Percentiles rank a stretch among this genome's conserved stretches.
These are phyloP conservation scores for Boleophthalmus pectinirostris DNA, from an alignment of 2,113 vertebrate genomes.

Conservation along the genomic window DNA sequence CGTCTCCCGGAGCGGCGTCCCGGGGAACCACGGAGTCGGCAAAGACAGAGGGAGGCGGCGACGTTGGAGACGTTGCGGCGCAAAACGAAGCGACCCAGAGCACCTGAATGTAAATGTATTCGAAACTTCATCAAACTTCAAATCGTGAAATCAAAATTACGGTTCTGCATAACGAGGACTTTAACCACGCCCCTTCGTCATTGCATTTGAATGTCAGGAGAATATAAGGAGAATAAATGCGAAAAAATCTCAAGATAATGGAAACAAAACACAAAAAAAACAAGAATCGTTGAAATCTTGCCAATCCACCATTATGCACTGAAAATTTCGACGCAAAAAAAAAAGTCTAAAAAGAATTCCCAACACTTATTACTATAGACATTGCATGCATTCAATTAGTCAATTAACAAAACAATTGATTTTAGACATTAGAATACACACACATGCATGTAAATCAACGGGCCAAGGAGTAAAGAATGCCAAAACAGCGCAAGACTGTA, in stretches of 20 bases:
- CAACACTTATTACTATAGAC: slow-evolving; percentile 42
- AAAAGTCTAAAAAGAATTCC: slow-evolving; percentile 22
- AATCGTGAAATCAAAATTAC: slow-evolving; percentile 22
- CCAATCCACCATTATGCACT: slow-evolving; percentile 18
- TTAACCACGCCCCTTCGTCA: slow-evolving; percentile 14
- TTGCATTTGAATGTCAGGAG: slow-evolving; percentile 22
- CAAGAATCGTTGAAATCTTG: background rate
- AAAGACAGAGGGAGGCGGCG: slow-evolving; percentile 28
- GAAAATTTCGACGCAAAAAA: slow-evolving; percentile 30
- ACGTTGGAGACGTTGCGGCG: slow-evolving; percentile 31
- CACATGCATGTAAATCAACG: slow-evolving; percentile 48
- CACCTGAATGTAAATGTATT: slow-evolving; percentile 38
- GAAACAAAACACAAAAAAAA: slow-evolving; percentile 1
- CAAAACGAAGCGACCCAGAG: slow-evolving; percentile 41
- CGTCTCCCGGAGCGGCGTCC: slow-evolving; percentile 43
- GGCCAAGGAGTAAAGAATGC: slow-evolving; percentile 7
- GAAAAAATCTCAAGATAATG: slow-evolving; percentile 23
- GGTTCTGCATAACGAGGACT: slow-evolving; percentile 18
- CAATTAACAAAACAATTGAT: slow-evolving; percentile 42
- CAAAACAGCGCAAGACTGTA: background rate
- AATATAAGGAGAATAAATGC: slow-evolving; percentile 13
- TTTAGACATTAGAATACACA: slow-evolving; percentile 42
- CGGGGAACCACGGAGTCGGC: slow-evolving; percentile 32
- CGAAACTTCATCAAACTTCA: slow-evolving; percentile 13
- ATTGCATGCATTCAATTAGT: slow-evolving; percentile 67